Evolutionary conservation across 2,113 vertebrate species (phyloP), one percentile per base, ranked within the genome.

Genomic region (Osmerus mordax): DNA sequence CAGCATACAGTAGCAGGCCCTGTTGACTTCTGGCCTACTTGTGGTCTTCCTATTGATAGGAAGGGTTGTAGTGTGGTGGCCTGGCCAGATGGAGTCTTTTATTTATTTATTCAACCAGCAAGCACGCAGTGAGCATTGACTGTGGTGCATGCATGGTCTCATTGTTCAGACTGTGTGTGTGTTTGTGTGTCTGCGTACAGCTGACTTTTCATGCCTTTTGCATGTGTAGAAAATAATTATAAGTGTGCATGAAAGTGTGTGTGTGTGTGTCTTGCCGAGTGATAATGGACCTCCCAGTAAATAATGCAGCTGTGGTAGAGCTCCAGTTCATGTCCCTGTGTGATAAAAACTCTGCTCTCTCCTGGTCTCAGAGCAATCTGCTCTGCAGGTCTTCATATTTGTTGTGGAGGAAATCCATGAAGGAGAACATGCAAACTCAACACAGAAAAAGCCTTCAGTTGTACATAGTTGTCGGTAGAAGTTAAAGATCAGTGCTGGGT

Each of bases 241-340:
- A 55, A 18, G n/a, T 77, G 15, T 71, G 29, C 66, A 16, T 58
- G 65, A 71, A 65, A 60, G 73, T 58, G 65, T 53, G 52, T 69
- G 29, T 69, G 29, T 47, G n/a, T 12, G 19, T 3, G 28, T 77
- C 62, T 77, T 71, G 54, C 47, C 52, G 54, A 29, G 69, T 47
- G 74, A 87, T 84, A 86, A 86, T 83, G 74, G 79, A 78, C 65
- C 58, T 51, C 75, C 73, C 76, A 3, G 70, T 88, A 76, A 87
- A 87, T 86, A 82, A 84, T 89, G 78, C 85, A 88, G 71, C 56
- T 74, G 58, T 23, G 11, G 55, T 41, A 79, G 68, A 8, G 21
- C 55, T 54, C 58, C 54, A 73, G 71, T 84, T 81, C 77, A 73
- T 77, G 69, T 74, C 74, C 67, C 81, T 84, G 78, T 68, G 72